Base-by-base conservation (phyloP, 2,797 vertebrate genomes). In the Poeciliopsis presidionis region DNA sequence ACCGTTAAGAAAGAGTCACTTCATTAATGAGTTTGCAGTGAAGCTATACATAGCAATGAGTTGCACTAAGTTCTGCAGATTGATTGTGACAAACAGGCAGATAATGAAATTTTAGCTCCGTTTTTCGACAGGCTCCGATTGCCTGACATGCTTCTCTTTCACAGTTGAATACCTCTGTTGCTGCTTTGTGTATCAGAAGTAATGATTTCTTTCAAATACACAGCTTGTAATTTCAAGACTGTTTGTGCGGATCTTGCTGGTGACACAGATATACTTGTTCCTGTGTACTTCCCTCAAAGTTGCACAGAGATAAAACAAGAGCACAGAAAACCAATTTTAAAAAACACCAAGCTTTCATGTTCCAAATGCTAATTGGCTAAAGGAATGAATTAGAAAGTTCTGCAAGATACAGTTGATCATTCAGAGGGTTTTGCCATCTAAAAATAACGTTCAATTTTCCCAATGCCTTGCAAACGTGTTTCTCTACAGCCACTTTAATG, bases 1-100 rank as follows among this genome's bases (percentile, higher is more conserved):
- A 51, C 55, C 80, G 41, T 76, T 71, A 82, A 79, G 84, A 69
- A 86, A 71, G 61, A 86, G 80, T 89, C 75, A 82, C 72, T 30
- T 82, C n/a, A 72, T 73, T 70, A 36, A 55, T 72, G 75, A 41
- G 47, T 84, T 78, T 78, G 72, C 72, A 70, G 77, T 49, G 30
- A 75, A 76, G 72, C 74, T 76, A 74, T 74, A 69, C 76, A 78
- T 63, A 86, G 57, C 22, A 77, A 79, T 67, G 47, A 69, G 70
- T 39, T 71, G 39, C 22, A 76, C 36, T 41, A 8, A 71, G 33
- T 72, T 79, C 69, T 63, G 69, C 70, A 80, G 76, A 73, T 79
- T 51, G 51, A 45, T 70, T 88, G 36, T 77, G 71, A 74, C 72
- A 55, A 86, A 85, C 76, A 75, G 83, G 85, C 47, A 45, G 45